phyloP scores from a whole-genome alignment of 1,140 invertebrate genomes.

The Metopolophium dirhodum region DNA sequence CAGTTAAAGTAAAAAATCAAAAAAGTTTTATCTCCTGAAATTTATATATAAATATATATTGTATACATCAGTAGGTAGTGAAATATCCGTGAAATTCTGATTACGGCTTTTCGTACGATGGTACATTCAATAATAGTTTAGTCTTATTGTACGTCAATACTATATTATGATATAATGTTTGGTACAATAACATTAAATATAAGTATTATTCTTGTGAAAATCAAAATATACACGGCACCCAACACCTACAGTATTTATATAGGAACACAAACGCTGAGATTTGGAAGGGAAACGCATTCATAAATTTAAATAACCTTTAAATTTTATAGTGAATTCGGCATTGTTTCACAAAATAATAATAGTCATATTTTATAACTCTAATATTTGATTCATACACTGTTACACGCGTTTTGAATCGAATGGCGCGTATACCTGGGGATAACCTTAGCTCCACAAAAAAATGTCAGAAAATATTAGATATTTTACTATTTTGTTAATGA shows the following conservation, averaged over 20 bases:
- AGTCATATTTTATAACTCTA: not conserved
- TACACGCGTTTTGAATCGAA: not conserved
- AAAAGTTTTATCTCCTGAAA: not conserved
- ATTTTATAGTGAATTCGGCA: not conserved
- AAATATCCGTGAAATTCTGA: not conserved
- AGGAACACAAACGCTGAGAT: not conserved
- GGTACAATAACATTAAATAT: no score
- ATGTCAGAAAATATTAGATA: no score
- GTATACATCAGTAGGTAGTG: not conserved
- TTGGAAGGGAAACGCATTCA: not conserved
- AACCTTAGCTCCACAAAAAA: no score
- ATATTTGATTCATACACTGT: not conserved
- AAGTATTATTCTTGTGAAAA: not conserved
- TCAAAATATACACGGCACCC: not conserved
- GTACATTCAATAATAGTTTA: not conserved
- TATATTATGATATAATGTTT: not conserved
- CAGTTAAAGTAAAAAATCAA: constrained; percentile 6
- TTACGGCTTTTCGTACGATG: not conserved
- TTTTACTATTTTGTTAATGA: no score
- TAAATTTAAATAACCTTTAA: not conserved
- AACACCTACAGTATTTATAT: not conserved
- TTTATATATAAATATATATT: not conserved
- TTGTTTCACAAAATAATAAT: not conserved
- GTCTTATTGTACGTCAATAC: not conserved
- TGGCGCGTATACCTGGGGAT: not conserved